A percentile compares a stretch with the other conserved stretches of the same genome.
phyloP scores from a whole-genome alignment of 1,140 invertebrate species.

The Mactra quadrangularis region DNA sequence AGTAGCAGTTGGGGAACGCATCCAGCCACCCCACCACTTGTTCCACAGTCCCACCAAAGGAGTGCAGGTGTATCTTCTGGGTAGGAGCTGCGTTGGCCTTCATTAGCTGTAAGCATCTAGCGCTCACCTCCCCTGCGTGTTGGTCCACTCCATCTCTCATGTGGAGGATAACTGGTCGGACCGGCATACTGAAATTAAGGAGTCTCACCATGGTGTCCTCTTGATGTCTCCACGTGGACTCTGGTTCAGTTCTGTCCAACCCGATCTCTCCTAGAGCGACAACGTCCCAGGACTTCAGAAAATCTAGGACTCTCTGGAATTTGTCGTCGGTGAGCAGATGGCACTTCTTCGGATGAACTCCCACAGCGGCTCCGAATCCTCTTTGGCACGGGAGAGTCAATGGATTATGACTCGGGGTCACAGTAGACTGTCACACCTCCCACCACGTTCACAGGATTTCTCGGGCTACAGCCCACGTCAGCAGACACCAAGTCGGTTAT shows the following conservation, averaged over 20 bases:
- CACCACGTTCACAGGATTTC: background rate
- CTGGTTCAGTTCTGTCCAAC: constrained; percentile 24
- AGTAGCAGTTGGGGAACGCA: background rate
- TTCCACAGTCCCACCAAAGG: constrained; percentile 29
- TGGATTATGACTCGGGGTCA: constrained; percentile 11
- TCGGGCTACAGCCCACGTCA: background rate
- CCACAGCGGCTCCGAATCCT: constrained; percentile 17
- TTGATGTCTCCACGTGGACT: background rate
- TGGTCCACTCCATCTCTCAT: background rate
- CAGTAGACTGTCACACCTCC: constrained; percentile 29
- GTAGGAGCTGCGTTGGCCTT: constrained; percentile 8
- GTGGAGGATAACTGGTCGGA: constrained; percentile 28
- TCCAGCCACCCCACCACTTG: constrained; percentile 11
- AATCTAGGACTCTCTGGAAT: background rate
- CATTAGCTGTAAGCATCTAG: constrained; percentile 24
- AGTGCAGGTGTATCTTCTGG: constrained; percentile 38
- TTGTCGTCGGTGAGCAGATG: background rate
- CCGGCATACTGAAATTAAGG: constrained; percentile 16
- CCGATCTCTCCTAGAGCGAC: constrained; percentile 27
- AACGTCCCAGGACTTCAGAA: background rate
- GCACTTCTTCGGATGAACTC: constrained; percentile 30
- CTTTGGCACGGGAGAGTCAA: background rate
- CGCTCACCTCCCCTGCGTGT: constrained; percentile 10
- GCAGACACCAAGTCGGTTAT: background rate
- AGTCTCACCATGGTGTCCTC: constrained; percentile 22